Conservation (phyloP, 2,888 invertebrate genomes). For the Drosophila atripex region DNA sequence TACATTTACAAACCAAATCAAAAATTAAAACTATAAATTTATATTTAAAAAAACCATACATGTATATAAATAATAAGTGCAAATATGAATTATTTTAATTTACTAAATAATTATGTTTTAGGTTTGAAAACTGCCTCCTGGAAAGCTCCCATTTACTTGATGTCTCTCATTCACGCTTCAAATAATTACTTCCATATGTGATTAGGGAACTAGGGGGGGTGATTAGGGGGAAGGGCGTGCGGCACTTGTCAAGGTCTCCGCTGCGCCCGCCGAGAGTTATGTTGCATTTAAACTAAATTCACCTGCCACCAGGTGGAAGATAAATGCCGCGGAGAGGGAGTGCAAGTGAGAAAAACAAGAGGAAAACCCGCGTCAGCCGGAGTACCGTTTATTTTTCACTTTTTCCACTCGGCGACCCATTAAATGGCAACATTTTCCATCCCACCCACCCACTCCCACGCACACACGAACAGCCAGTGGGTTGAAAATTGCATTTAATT, state of each 20-base stretch:
- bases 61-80: no score
- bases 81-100: no score
- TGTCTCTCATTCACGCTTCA: not conserved
- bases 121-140: no score
- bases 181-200: slow-evolving; percentile 58
- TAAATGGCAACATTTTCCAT: slow-evolving; percentile 54
- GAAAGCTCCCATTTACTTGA: not conserved
- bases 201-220: slow-evolving; percentile 45
- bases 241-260: slow-evolving; percentile 50
- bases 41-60: no score
- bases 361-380: slow-evolving; percentile 16
- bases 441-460: not conserved
- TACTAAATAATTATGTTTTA: no score
- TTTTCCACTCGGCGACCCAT: slow-evolving; percentile 61
- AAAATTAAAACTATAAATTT: not conserved
- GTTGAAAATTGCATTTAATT: slow-evolving; percentile 54
- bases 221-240: slow-evolving; percentile 1
- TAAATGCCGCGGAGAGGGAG: slow-evolving; percentile 19
- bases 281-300: slow-evolving; percentile 64
- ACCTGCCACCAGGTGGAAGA: slow-evolving; percentile 37
- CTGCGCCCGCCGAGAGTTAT: slow-evolving; percentile 52
- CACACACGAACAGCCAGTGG: slow-evolving; percentile 8
- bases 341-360: slow-evolving; percentile 10
- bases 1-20: no score
- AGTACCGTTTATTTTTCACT: slow-evolving; percentile 58